Evolutionary conservation across 2,113 vertebrate genomes (phyloP).

Genomic region (Cochlearius cochlearius): DNA sequence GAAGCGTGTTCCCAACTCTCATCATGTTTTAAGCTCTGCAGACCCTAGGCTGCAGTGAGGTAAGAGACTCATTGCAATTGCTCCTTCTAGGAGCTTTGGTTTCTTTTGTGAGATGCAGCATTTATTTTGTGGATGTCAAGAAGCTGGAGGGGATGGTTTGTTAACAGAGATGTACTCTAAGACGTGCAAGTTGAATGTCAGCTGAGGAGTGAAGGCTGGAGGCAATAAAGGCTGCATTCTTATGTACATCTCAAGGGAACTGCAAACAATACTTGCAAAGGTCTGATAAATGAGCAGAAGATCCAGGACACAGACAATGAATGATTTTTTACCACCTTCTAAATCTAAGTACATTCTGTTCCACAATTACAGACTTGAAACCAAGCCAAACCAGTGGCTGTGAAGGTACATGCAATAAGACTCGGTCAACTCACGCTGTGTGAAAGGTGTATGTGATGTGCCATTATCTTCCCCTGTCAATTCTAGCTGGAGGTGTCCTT

Average conservation of each 20-base stretch:
- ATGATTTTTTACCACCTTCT: background rate
- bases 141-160: background rate
- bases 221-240: background rate
- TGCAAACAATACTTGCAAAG: background rate
- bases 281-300: background rate
- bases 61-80: background rate
- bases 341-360: background rate
- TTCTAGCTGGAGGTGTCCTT: background rate
- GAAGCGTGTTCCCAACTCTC: background rate
- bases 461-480: background rate
- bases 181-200: background rate
- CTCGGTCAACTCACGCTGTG: background rate
- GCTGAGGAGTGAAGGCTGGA: background rate
- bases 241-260: background rate
- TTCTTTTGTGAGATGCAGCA: background rate
- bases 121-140: background rate
- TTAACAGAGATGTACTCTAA: background rate
- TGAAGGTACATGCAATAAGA: background rate
- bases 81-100: background rate
- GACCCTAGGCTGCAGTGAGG: background rate
- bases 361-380: background rate
- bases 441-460: background rate
- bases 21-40: background rate
- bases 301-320: background rate
- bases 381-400: background rate